These are phyloP conservation scores for Rhopalosiphum maidis DNA, from an alignment of 1,140 invertebrate species.

Conservation along the genomic window DNA sequence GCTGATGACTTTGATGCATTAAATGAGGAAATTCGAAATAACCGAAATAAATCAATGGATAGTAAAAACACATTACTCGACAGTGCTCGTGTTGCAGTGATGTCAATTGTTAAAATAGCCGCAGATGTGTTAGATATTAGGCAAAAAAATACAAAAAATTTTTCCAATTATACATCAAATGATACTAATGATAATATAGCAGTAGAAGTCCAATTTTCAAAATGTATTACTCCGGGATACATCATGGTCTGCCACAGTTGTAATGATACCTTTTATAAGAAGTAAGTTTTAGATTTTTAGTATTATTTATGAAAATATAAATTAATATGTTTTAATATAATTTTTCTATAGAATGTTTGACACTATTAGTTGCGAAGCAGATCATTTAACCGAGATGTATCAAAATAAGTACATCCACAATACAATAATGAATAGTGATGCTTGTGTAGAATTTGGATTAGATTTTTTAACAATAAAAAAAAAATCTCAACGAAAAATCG, in stretches of 20 bases:
- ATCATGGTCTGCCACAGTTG: slow-evolving; percentile 75
- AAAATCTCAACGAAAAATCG: slow-evolving; percentile 61
- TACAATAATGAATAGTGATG: slow-evolving; percentile 67
- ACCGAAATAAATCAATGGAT: slow-evolving; percentile 64
- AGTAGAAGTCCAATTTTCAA: background rate
- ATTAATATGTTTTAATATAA: background rate
- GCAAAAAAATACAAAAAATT: slow-evolving; percentile 61
- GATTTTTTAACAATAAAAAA: slow-evolving; percentile 66
- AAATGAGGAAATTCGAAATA: slow-evolving; percentile 64
- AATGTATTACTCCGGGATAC: slow-evolving; percentile 72
- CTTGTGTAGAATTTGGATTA: slow-evolving; percentile 69
- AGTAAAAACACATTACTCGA: slow-evolving; percentile 76
- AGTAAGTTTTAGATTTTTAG: slow-evolving; percentile 58
- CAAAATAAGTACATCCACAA: slow-evolving; percentile 67
- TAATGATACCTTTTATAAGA: slow-evolving; percentile 65
- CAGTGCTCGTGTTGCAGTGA: slow-evolving; percentile 82
- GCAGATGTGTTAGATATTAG: slow-evolving; percentile 75
- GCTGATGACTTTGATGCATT: slow-evolving; percentile 71
- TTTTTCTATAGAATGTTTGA: slow-evolving; percentile 70
- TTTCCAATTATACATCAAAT: slow-evolving; percentile 28
- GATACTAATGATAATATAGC: background rate
- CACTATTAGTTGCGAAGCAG: slow-evolving; percentile 70
- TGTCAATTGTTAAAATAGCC: slow-evolving; percentile 88
- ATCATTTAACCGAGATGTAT: slow-evolving; percentile 67
- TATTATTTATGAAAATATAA: background rate